These are phyloP conservation scores for Drosophila fungiperda DNA, from an alignment of 2,888 invertebrate genomes.

Conservation along the genomic window DNA sequence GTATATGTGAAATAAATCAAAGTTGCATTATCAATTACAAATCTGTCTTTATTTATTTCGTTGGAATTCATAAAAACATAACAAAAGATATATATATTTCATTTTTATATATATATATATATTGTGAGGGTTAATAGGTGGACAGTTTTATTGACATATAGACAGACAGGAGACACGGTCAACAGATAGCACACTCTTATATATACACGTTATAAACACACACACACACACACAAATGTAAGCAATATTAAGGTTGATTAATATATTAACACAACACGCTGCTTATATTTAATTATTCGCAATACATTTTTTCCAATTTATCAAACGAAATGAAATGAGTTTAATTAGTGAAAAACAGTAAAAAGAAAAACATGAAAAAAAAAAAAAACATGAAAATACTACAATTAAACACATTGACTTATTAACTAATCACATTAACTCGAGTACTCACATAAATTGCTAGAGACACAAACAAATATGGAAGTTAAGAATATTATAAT, in stretches of 20 bases:
- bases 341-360: slow-evolving; percentile 32
- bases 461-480: slow-evolving; percentile 59
- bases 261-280: slow-evolving; percentile 34
- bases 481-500: slow-evolving; percentile 23
- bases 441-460: slow-evolving; percentile 61
- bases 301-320: slow-evolving; percentile 14
- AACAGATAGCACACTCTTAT: slow-evolving; percentile 44
- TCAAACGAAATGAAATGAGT: slow-evolving; percentile 14
- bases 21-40: slow-evolving; percentile 19
- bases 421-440: slow-evolving; percentile 54
- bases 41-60: slow-evolving; percentile 2
- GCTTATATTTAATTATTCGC: slow-evolving; percentile 16
- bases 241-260: slow-evolving; percentile 43
- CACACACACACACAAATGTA: slow-evolving; percentile 1
- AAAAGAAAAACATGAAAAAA: slow-evolving; percentile 20
- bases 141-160: slow-evolving; percentile 45
- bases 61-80: slow-evolving; percentile 3
- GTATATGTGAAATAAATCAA: slow-evolving; percentile 1
- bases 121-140: slow-evolving; percentile 23
- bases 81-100: neutral
- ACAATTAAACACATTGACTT: slow-evolving; percentile 35
- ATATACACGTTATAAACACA: slow-evolving; percentile 23
- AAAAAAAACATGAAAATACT: slow-evolving; percentile 18
- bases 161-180: slow-evolving; percentile 42
- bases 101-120: neutral